Evolutionary conservation across 2,888 invertebrate genomes (phyloP).

Genomic region (Lymantria monacha): DNA sequence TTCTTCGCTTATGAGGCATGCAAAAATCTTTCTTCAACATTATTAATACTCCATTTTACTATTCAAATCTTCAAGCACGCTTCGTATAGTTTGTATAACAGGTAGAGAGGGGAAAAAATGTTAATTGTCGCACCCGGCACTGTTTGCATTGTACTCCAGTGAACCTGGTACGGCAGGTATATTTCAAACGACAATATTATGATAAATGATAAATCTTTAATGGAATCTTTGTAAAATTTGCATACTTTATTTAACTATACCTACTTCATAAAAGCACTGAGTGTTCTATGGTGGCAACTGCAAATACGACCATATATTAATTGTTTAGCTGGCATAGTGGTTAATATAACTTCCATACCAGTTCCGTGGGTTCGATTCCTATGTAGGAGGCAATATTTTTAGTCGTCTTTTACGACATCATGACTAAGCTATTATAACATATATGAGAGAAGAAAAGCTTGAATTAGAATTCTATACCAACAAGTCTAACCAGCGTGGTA

Average conservation of each 20-base stretch:
- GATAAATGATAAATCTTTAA: constrained; percentile 11
- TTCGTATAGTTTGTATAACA: constrained; percentile 19
- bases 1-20: constrained; percentile 7
- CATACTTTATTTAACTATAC: constrained; percentile 3
- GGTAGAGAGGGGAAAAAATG: constrained; percentile 11
- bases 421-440: too few species aligned
- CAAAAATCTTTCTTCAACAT: neutral
- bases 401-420: too few species aligned
- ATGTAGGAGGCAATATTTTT: too few species aligned
- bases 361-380: too few species aligned
- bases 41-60: constrained; percentile 20
- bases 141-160: constrained; percentile 26
- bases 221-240: constrained; percentile 4
- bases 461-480: too few species aligned
- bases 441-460: too few species aligned
- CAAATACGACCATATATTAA: too few species aligned
- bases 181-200: constrained; percentile 31
- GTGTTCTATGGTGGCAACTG: too few species aligned
- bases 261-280: neutral
- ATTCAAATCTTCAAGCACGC: constrained; percentile 19
- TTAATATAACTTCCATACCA: too few species aligned
- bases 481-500: too few species aligned
- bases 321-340: too few species aligned
- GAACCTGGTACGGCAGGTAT: constrained; percentile 3
- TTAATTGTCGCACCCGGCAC: constrained; percentile 10